Conservation (phyloP, 2,113 vertebrate species). For the Tympanuchus pallidicinctus region DNA sequence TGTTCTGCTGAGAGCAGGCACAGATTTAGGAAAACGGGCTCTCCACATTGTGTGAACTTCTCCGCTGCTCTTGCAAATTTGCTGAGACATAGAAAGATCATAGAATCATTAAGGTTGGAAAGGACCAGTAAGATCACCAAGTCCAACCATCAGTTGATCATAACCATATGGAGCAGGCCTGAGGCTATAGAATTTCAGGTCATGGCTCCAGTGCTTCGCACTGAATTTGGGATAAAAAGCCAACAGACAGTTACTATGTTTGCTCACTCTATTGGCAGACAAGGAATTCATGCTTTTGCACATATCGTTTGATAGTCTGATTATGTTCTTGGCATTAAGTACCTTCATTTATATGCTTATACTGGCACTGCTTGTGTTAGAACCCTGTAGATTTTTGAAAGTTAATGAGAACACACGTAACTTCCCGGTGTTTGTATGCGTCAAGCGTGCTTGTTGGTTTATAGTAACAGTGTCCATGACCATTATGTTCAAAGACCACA, state of each 20-base stretch:
- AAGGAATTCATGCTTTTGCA: not conserved
- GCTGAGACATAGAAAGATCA: not conserved
- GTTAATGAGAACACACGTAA: not conserved
- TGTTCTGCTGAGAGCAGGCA: not conserved
- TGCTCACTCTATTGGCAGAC: not conserved
- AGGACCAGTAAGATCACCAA: no score
- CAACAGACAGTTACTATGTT: not conserved
- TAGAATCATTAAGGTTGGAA: no score
- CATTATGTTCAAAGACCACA: not conserved
- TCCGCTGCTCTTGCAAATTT: not conserved
- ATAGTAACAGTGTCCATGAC: not conserved
- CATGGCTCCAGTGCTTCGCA: not conserved
- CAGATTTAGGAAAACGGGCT: not conserved
- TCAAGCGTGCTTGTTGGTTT: not conserved
- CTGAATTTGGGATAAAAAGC: conserved; percentile 34
- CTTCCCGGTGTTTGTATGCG: not conserved
- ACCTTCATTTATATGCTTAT: conserved; percentile 26
- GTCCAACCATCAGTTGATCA: no score
- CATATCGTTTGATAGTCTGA: not conserved
- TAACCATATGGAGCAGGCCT: not conserved
- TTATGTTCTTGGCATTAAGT: conserved; percentile 12
- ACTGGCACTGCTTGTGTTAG: not conserved
- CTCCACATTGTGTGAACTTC: not conserved
- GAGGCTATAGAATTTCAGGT: not conserved
- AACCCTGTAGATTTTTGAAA: conserved; percentile 28